Percentiles rank a stretch among this genome's conserved stretches.
Evolutionary conservation across 1,140 invertebrate genomes (phyloP).

Genomic region (Tetramorium simillimum): DNA sequence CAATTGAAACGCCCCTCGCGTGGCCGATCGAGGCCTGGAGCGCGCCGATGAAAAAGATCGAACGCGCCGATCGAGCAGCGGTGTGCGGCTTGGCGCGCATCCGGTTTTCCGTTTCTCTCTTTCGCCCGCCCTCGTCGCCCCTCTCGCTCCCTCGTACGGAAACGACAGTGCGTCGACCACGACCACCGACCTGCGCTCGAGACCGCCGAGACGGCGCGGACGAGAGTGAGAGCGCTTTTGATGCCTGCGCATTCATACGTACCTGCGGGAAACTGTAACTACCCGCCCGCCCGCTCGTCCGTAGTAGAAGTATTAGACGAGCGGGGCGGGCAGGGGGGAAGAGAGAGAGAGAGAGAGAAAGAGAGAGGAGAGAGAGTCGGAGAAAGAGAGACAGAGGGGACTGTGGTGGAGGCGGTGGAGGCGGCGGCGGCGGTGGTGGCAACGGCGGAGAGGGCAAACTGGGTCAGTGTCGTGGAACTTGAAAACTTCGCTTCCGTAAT

Average conservation of each 20-base stretch:
- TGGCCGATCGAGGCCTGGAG: background rate
- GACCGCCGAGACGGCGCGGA: constrained; percentile 13
- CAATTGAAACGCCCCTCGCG: constrained; percentile 11
- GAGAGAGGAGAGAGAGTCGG: constrained; percentile 22
- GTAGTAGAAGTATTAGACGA: constrained; percentile 68
- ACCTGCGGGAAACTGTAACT: constrained; percentile 70
- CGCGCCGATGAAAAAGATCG: constrained; percentile 41
- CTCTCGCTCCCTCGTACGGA: background rate
- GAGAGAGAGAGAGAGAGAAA: constrained; percentile 5
- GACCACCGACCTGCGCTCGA: constrained; percentile 38
- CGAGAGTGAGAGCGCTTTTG: constrained; percentile 63
- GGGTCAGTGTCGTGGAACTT: constrained; percentile 86
- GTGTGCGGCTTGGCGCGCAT: constrained; percentile 11
- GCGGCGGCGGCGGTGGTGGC: constrained; percentile 4
- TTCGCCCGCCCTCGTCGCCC: background rate
- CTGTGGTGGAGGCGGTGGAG: background rate
- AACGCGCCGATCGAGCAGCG: constrained; percentile 24
- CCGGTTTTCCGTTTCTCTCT: constrained; percentile 29
- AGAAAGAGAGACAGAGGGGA: constrained; percentile 65
- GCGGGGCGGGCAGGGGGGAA: background rate
- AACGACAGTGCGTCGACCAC: constrained; percentile 24
- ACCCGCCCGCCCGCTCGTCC: constrained; percentile 36
- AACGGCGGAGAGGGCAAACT: constrained; percentile 79
- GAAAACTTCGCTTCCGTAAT: constrained; percentile 86
- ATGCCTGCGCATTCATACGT: constrained; percentile 63